A percentile compares a stretch with the other conserved stretches of the same genome.
phyloP scores from a whole-genome alignment of 2,797 vertebrate species.

The Dipus sagitta region DNA sequence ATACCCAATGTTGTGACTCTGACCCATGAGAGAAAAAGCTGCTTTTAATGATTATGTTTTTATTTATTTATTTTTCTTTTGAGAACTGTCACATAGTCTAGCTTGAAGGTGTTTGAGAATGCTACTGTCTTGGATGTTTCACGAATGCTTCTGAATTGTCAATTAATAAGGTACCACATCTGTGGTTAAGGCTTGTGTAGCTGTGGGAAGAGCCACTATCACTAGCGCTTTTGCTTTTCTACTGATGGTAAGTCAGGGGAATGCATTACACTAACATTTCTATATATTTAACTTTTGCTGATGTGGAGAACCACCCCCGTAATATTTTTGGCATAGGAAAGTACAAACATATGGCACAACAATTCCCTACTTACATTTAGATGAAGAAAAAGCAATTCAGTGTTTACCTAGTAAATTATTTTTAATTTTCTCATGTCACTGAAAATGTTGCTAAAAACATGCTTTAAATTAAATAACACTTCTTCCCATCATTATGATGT shows the following conservation, averaged over 20 bases:
- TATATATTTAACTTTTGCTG: neutral
- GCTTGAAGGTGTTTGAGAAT: neutral
- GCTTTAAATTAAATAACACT: neutral
- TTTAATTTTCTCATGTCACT: neutral
- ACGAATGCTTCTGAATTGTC: neutral
- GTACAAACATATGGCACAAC: neutral
- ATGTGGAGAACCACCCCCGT: neutral
- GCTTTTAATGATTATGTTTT: neutral
- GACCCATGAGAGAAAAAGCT: neutral
- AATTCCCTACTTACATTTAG: neutral
- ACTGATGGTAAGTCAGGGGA: neutral
- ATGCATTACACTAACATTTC: neutral
- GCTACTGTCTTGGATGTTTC: neutral
- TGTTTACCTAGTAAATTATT: neutral
- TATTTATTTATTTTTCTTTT: neutral
- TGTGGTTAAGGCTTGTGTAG: neutral
- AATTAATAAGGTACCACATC: neutral
- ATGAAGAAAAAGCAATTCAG: neutral
- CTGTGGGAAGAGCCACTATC: neutral
- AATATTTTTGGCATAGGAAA: neutral
- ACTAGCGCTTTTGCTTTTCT: neutral
- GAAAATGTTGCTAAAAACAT: neutral
- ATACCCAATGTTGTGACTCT: neutral
- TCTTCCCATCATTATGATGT: neutral
- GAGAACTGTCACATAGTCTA: neutral